Percentiles rank a stretch among this genome's conserved stretches.
Evolutionary conservation across 2,113 vertebrate species (phyloP).

Genomic region (Calyptommatus sinebrachiatus): DNA sequence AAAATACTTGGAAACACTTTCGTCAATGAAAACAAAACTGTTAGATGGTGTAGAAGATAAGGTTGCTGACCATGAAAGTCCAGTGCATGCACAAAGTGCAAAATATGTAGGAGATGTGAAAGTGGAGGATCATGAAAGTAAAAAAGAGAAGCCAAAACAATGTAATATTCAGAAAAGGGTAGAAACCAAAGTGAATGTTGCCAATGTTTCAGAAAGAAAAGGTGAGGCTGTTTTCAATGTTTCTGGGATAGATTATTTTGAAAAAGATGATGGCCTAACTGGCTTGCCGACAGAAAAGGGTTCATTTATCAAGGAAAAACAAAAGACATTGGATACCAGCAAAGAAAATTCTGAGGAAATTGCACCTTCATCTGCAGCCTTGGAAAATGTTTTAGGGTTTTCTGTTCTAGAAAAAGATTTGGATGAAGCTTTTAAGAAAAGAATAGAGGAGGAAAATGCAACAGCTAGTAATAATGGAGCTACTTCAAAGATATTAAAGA

Average conservation of each 20-base stretch:
- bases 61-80: slow-evolving; percentile 13
- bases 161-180: slow-evolving; percentile 29
- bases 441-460: slow-evolving; percentile 50
- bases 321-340: slow-evolving; percentile 48
- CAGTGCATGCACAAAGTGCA: slow-evolving; percentile 22
- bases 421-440: slow-evolving; percentile 88
- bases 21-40: slow-evolving; percentile 71
- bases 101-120: slow-evolving; percentile 42
- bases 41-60: slow-evolving; percentile 44
- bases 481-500: slow-evolving; percentile 35
- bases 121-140: background rate
- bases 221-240: slow-evolving; percentile 32
- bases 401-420: slow-evolving; percentile 77
- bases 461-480: slow-evolving; percentile 45
- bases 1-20: slow-evolving; percentile 83
- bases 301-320: slow-evolving; percentile 57
- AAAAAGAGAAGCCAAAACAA: slow-evolving; percentile 11
- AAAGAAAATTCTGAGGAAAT: slow-evolving; percentile 48
- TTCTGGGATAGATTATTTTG: slow-evolving; percentile 87
- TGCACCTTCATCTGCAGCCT: slow-evolving; percentile 58
- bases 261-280: slow-evolving; percentile 87
- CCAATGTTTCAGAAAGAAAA: slow-evolving; percentile 19
- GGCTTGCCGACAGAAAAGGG: slow-evolving; percentile 54
- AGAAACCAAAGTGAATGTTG: slow-evolving; percentile 36
- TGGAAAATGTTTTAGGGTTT: slow-evolving; percentile 72